Evolutionary conservation across 2,113 vertebrate species (phyloP).

Genomic region (Misgurnus anguillicaudatus): DNA sequence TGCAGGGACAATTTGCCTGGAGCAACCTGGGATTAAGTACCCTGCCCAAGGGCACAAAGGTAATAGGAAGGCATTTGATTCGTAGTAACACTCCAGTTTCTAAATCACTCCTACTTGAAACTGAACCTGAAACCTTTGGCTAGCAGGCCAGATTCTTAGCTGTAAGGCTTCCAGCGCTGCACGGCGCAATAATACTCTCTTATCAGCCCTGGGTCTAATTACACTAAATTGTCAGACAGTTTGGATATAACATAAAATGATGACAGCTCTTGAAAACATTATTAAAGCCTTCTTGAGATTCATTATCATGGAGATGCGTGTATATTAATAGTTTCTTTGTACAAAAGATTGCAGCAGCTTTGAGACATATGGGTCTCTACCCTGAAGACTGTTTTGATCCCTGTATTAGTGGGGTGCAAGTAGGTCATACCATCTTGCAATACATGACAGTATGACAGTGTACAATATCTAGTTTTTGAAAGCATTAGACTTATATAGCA

Average conservation of each 20-base stretch:
- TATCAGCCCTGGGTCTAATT: conserved; percentile 32
- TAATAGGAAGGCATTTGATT: conserved; percentile 15
- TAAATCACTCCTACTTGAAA: conserved; percentile 18
- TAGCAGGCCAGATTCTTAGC: not conserved
- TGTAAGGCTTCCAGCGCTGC: not conserved
- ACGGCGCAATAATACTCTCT: not conserved
- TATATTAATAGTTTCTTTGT: not conserved
- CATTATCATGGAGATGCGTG: not conserved
- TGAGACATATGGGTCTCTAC: conserved; percentile 41
- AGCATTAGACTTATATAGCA: conserved; percentile 42
- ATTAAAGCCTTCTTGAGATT: not conserved
- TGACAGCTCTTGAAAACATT: conserved; percentile 17
- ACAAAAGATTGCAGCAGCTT: conserved; percentile 30
- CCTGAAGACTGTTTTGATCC: conserved; percentile 41
- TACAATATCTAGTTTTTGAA: conserved; percentile 31
- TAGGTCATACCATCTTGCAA: conserved; percentile 36
- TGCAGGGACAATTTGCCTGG: not conserved
- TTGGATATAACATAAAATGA: not conserved
- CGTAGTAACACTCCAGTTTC: conserved; percentile 13
- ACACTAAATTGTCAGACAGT: conserved; percentile 33
- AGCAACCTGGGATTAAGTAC: conserved; percentile 15
- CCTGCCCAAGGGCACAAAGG: not conserved
- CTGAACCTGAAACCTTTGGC: conserved; percentile 7
- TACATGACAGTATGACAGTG: conserved; percentile 39
- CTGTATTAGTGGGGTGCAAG: conserved; percentile 42